Percentiles rank a stretch among this genome's conserved stretches.
Conservation (phyloP, 2,888 invertebrate genomes). For the Lypha dubia region DNA sequence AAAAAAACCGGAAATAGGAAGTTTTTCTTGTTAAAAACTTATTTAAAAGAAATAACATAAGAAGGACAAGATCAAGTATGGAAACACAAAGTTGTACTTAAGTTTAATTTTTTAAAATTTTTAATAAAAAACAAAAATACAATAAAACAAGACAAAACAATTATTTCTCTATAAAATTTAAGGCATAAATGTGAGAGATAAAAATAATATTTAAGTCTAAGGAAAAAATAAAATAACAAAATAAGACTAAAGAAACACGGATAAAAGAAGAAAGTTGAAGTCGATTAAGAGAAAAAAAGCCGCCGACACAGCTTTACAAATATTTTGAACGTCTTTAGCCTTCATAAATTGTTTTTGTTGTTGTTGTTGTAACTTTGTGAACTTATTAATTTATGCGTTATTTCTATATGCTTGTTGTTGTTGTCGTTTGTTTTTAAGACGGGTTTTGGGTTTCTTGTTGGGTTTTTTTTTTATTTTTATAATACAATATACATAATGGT, state of each 20-base stretch:
- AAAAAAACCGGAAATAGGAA: constrained; percentile 66
- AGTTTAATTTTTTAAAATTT: constrained; percentile 47
- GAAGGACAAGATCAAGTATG: constrained; percentile 42
- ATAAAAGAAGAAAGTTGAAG: constrained; percentile 2
- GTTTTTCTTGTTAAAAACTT: constrained; percentile 37
- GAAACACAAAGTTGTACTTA: constrained; percentile 62
- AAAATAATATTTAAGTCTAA: constrained; percentile 44
- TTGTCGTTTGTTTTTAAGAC: constrained; percentile 19
- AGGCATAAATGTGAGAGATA: neutral
- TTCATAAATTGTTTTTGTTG: constrained; percentile 38
- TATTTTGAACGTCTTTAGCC: constrained; percentile 30
- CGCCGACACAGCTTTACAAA: constrained; percentile 55
- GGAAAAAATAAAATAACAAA: constrained; percentile 34
- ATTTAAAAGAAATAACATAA: constrained; percentile 46
- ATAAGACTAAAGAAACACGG: constrained; percentile 21
- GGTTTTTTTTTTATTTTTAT: constrained; percentile 45
- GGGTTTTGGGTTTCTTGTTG: constrained; percentile 26
- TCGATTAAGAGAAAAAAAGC: constrained; percentile 26
- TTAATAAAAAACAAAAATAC: constrained; percentile 59
- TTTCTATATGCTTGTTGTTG: constrained; percentile 26
- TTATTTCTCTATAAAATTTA: constrained; percentile 15
- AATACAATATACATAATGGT: constrained; percentile 65
- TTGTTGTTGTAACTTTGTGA: constrained; percentile 21
- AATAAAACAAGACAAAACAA: constrained; percentile 36
- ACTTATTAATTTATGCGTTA: constrained; percentile 26